Conservation (phyloP, 2,113 vertebrate species). For the Gorsachius goisagi region DNA sequence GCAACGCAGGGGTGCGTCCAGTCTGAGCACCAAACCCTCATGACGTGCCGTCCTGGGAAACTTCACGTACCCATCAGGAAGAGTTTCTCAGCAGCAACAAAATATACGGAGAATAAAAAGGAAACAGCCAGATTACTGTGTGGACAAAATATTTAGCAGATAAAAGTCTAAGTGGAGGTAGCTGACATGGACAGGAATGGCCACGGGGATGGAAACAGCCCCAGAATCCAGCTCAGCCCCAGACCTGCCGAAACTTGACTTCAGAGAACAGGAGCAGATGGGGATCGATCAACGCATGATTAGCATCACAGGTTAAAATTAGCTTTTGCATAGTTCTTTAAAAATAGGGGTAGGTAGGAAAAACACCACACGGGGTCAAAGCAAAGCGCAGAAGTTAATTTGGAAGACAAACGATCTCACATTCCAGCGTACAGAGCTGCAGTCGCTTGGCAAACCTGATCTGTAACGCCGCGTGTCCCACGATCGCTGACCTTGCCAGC, state of each 20-base stretch:
- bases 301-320: neutral
- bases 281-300: neutral
- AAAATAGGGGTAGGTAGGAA: neutral
- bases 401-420: neutral
- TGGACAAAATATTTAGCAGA: neutral
- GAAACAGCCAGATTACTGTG: neutral
- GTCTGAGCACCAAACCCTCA: neutral
- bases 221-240: accelerated
- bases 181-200: neutral
- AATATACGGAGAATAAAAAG: neutral
- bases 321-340: neutral
- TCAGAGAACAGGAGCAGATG: neutral
- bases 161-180: neutral
- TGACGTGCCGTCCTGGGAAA: neutral
- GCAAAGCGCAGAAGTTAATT: neutral
- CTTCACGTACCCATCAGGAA: accelerated
- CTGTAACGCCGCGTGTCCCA: neutral
- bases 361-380: neutral
- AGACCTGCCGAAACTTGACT: neutral
- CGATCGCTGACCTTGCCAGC: neutral
- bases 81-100: neutral
- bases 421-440: neutral
- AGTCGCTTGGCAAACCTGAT: neutral
- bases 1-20: neutral
- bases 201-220: neutral